phyloP scores from a whole-genome alignment of 2,888 invertebrate species.

The Linnaemya vulpina region DNA sequence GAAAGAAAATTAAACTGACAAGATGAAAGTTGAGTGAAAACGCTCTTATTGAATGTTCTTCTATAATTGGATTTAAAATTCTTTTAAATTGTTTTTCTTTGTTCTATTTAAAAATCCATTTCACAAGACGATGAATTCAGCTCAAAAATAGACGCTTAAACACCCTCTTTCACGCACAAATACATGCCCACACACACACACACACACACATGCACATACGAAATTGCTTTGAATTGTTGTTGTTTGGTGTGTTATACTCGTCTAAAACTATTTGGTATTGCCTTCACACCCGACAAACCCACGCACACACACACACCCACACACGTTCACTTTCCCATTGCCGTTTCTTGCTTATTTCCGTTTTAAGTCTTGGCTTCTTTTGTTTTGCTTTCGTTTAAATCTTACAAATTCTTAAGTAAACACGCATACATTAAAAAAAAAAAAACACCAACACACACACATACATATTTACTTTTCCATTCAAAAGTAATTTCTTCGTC shows the following conservation, averaged over 20 bases:
- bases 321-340: background rate
- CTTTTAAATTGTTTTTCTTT: constrained; percentile 72
- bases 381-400: constrained; percentile 50
- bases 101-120: constrained; percentile 73
- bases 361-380: constrained; percentile 17
- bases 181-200: background rate
- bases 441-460: constrained; percentile 3
- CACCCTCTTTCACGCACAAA: constrained; percentile 1
- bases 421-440: constrained; percentile 18
- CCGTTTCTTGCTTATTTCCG: constrained; percentile 57
- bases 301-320: background rate
- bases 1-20: constrained; percentile 72
- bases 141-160: constrained; percentile 58
- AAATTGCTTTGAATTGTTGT: background rate
- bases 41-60: constrained; percentile 70
- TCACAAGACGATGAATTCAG: constrained; percentile 63
- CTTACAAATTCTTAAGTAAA: constrained; percentile 66
- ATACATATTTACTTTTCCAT: constrained; percentile 1
- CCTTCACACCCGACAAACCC: constrained; percentile 21
- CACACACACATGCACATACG: background rate
- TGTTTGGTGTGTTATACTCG: constrained; percentile 12
- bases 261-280: constrained; percentile 60
- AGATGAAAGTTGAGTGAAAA: constrained; percentile 73
- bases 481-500: constrained; percentile 21
- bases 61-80: constrained; percentile 75